phyloP scores from a whole-genome alignment of 2,797 vertebrate species.

The Tadarida brasiliensis region DNA sequence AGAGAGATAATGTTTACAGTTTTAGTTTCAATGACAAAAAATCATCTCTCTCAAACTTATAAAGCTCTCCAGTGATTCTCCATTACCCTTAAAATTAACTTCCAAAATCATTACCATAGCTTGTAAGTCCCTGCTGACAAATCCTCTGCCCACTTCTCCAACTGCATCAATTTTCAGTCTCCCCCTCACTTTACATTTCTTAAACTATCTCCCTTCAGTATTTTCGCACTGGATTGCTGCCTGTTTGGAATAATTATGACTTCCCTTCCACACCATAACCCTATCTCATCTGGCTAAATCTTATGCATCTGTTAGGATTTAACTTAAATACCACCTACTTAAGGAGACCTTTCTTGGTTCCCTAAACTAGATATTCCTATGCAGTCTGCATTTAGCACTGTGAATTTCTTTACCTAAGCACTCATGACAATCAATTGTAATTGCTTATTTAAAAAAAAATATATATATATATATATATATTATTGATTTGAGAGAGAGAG shows the following conservation, averaged over 20 bases:
- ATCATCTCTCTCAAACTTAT: not conserved
- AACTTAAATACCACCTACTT: not conserved
- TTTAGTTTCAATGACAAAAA: slow-evolving; percentile 55
- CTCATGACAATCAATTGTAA: not conserved
- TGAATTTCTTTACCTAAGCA: not conserved
- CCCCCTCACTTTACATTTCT: not conserved
- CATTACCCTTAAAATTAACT: slow-evolving; percentile 51
- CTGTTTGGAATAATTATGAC: not conserved
- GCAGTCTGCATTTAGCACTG: not conserved
- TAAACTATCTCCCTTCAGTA: not conserved
- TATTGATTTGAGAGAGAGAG: too few relatives aligned
- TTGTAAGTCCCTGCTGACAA: not conserved
- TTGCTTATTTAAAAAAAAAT: not conserved
- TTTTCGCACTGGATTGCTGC: slow-evolving; percentile 16
- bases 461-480: too few relatives aligned
- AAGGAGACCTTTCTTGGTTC: not conserved
- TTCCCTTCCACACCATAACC: not conserved
- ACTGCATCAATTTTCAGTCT: not conserved
- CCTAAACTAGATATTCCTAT: not conserved
- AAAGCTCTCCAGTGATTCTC: not conserved
- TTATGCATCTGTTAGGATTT: not conserved
- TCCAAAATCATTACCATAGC: not conserved
- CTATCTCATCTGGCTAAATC: slow-evolving; percentile 7
- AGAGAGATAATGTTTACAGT: not conserved
- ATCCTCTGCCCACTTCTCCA: not conserved